Evolutionary conservation across 2,113 vertebrate genomes (phyloP).

Genomic region (Pelmatolapia mariae): DNA sequence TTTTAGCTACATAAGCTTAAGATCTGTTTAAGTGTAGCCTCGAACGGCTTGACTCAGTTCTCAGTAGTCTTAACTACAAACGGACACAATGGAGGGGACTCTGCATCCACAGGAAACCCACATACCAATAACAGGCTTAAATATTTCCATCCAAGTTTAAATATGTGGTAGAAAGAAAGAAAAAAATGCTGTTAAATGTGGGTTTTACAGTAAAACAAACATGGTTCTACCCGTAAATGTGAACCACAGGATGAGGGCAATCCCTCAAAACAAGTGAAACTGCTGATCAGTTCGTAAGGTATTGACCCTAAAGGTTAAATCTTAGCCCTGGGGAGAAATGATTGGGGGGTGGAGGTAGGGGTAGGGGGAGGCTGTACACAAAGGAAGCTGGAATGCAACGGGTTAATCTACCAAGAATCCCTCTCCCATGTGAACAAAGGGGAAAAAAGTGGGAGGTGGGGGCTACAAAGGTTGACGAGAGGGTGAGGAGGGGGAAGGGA

Average conservation of each 20-base stretch:
- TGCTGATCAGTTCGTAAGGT: not conserved
- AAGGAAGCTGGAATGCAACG: constrained; percentile 69
- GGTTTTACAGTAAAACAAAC: not conserved
- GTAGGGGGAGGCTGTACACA: constrained; percentile 19
- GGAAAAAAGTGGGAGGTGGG: constrained; percentile 45
- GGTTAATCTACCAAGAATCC: constrained; percentile 72
- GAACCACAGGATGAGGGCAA: not conserved
- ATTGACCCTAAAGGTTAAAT: constrained; percentile 30
- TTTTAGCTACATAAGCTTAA: not conserved
- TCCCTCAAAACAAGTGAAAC: constrained; percentile 8
- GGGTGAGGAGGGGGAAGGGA: not conserved
- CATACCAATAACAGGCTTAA: not conserved
- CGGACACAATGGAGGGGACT: not conserved
- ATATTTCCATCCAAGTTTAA: not conserved
- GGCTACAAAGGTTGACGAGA: constrained; percentile 54
- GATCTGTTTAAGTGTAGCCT: not conserved
- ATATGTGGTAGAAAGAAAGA: not conserved
- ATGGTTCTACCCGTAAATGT: not conserved
- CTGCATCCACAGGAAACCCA: not conserved
- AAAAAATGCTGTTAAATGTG: not conserved
- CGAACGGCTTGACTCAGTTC: not conserved
- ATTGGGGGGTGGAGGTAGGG: not conserved
- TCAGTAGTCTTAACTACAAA: not conserved
- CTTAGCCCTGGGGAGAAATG: constrained; percentile 33
- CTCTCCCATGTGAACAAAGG: constrained; percentile 63